phyloP scores from a whole-genome alignment of 37 sponge, comb jelly and placozoan genomes.

The Agelas oroides region DNA sequence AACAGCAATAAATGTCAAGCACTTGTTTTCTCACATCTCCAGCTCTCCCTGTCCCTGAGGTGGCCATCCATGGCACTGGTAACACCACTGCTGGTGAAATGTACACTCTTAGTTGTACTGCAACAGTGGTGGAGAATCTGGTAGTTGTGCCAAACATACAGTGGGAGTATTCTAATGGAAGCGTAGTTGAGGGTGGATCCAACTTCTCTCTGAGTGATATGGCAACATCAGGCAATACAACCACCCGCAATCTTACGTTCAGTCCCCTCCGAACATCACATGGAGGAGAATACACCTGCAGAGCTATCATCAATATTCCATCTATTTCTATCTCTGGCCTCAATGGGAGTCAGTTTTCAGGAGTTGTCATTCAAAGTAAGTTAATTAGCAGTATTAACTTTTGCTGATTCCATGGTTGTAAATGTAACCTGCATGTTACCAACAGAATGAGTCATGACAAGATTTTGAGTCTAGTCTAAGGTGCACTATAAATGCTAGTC shows the following conservation, averaged over 20 bases:
- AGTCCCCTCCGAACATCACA: slow-evolving; percentile 28
- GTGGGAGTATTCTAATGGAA: slow-evolving; percentile 13
- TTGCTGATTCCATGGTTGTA: too few species aligned
- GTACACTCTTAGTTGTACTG: slow-evolving; percentile 42
- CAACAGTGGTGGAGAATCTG: neutral
- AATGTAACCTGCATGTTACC: too few species aligned
- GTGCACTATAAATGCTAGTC: too few species aligned
- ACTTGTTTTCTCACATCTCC: too few species aligned
- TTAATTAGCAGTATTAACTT: too few species aligned
- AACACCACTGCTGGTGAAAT: slow-evolving; percentile 28
- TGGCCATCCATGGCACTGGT: neutral
- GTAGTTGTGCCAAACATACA: slow-evolving; percentile 3
- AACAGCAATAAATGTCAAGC: too few species aligned
- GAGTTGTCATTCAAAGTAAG: slow-evolving; percentile 35
- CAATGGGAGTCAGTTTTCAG: neutral
- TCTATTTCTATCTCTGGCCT: neutral
- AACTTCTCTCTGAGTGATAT: neutral
- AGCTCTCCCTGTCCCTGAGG: slow-evolving; percentile 32
- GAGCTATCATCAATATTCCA: slow-evolving; percentile 17
- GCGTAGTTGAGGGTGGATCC: neutral
- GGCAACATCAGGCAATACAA: too few species aligned
- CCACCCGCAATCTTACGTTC: slow-evolving; percentile 9
- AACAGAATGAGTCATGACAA: too few species aligned
- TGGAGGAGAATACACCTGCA: slow-evolving; percentile 50
- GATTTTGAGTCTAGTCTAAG: too few species aligned